These are phyloP conservation scores for Macquaria ambigua DNA, from an alignment of 2,113 vertebrate species.

Conservation along the genomic window DNA sequence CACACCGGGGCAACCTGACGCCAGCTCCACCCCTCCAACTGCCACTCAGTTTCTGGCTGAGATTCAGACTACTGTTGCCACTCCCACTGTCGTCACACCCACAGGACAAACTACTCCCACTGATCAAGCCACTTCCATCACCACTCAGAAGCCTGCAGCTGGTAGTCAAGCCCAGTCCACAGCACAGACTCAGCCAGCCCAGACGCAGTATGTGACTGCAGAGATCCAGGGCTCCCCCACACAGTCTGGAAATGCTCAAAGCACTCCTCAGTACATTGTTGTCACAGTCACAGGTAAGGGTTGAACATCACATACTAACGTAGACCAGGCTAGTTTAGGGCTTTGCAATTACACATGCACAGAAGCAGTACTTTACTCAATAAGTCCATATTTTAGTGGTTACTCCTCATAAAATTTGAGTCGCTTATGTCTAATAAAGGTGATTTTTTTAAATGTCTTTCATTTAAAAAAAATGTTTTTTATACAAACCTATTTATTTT, in stretches of 20 bases:
- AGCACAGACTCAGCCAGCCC: constrained; percentile 77
- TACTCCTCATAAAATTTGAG: neutral
- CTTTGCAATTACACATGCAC: neutral
- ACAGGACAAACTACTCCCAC: constrained; percentile 72
- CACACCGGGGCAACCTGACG: constrained; percentile 76
- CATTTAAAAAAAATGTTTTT: neutral
- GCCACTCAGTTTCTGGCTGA: constrained; percentile 78
- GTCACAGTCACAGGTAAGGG: constrained; percentile 92
- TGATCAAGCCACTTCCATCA: constrained; percentile 64
- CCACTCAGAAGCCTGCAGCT: constrained; percentile 73
- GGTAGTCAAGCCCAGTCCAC: constrained; percentile 72
- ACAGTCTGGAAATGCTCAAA: constrained; percentile 82
- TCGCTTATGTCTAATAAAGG: no score
- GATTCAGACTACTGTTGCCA: constrained; percentile 76
- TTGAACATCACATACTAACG: neutral
- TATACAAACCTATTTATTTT: neutral
- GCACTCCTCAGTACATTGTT: constrained; percentile 92
- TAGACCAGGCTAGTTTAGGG: neutral
- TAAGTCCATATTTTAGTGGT: neutral
- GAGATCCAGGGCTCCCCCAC: constrained; percentile 86
- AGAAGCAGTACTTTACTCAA: neutral
- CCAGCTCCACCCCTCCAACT: constrained; percentile 65
- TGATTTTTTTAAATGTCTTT: neutral
- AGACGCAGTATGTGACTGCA: constrained; percentile 86
- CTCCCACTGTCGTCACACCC: constrained; percentile 70